Evolutionary conservation across 2,888 invertebrate species (phyloP).

Genomic region (Monoplex corrugatus): DNA sequence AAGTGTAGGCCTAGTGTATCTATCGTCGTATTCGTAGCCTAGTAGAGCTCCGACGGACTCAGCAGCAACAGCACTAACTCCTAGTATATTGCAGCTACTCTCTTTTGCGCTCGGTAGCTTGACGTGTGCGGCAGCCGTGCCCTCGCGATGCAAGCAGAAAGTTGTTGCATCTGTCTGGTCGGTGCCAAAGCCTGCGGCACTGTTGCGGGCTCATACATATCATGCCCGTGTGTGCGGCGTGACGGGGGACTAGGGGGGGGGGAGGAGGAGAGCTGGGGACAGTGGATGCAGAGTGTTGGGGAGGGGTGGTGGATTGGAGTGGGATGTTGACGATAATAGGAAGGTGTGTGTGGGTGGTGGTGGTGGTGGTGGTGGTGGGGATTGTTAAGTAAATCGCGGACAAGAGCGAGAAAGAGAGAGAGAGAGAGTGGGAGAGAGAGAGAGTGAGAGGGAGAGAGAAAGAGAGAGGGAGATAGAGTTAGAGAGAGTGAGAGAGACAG

Average conservation of each 20-base stretch:
- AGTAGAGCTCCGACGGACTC: conserved; percentile 23
- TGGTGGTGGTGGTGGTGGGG: conserved; percentile 12
- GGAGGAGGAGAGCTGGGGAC: not conserved
- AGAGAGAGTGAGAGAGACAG: conserved; percentile 30
- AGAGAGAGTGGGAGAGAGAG: not conserved
- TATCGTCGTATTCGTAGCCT: too few species aligned
- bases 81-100: not conserved
- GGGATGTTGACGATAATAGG: too few species aligned
- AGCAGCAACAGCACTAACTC: not conserved
- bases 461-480: conserved; percentile 16
- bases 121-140: not conserved
- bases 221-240: conserved; percentile 42
- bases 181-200: conserved; percentile 28
- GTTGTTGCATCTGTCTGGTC: conserved; percentile 5
- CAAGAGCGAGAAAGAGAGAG: not conserved
- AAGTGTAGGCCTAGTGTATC: conserved; percentile 21
- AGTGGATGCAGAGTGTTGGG: not conserved
- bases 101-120: not conserved
- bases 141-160: not conserved
- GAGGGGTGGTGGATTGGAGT: too few species aligned
- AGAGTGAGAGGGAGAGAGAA: not conserved
- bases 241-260: too few species aligned
- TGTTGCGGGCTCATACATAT: conserved; percentile 2
- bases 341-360: conserved; percentile 28
- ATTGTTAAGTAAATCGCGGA: conserved; percentile 21